Evolutionary conservation across 2,888 invertebrate species (phyloP).

Genomic region (Steinernema scapterisci): DNA sequence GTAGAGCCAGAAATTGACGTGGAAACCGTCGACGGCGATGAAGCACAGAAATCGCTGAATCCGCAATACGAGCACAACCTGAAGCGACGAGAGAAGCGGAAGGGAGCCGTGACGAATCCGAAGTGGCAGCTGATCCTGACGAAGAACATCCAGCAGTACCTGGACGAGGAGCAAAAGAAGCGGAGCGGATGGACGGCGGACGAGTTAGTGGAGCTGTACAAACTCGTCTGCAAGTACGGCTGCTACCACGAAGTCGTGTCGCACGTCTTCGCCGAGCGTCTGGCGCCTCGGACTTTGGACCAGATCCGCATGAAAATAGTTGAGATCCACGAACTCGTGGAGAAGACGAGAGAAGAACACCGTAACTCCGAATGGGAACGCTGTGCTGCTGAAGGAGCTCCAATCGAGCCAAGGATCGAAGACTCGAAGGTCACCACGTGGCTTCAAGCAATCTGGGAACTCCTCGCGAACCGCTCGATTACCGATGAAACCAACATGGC

Average conservation of each 20-base stretch:
- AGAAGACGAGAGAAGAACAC: slow-evolving; percentile 5
- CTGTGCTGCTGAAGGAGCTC: not conserved
- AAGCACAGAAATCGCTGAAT: not conserved
- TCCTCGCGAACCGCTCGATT: not conserved
- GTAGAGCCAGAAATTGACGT: not conserved
- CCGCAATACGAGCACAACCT: not conserved
- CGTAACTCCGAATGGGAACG: not conserved
- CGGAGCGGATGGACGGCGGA: slow-evolving; percentile 5
- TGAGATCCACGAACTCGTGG: slow-evolving; percentile 8
- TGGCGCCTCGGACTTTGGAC: slow-evolving; percentile 7
- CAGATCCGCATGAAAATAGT: slow-evolving; percentile 15
- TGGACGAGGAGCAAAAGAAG: not conserved
- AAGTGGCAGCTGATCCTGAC: not conserved
- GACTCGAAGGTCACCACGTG: slow-evolving; percentile 7
- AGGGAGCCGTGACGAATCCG: not conserved
- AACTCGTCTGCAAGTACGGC: slow-evolving; percentile 12
- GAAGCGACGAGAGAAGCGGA: slow-evolving; percentile 8
- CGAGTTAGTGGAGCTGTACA: slow-evolving; percentile 5
- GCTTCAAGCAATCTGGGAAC: slow-evolving; percentile 23
- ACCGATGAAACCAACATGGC: slow-evolving; percentile 9
- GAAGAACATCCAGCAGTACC: not conserved
- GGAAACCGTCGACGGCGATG: not conserved
- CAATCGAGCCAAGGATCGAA: not conserved
- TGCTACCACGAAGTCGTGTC: slow-evolving; percentile 22
- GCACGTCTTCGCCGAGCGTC: slow-evolving; percentile 6